Conservation (phyloP, 92 coral and sea anemone genomes). For the Epizoanthus scotinus region DNA sequence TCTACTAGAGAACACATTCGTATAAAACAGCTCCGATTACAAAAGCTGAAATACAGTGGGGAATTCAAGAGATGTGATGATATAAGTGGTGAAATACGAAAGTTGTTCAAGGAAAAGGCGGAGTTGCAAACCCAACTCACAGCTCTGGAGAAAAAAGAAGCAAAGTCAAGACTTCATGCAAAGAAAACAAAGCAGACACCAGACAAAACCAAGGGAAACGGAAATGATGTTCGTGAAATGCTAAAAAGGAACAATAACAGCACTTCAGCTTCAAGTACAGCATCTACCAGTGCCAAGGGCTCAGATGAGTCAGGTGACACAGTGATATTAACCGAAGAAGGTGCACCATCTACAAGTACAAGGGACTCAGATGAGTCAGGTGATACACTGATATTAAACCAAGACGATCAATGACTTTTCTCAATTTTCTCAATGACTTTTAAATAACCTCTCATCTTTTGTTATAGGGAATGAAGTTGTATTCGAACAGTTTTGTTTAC, state of each 20-base stretch:
- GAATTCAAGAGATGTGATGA: constrained; percentile 28
- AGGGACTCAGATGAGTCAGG: constrained; percentile 25
- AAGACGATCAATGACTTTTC: constrained; percentile 15
- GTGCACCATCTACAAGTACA: background rate
- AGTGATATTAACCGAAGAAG: background rate
- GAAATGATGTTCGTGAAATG: constrained; percentile 25
- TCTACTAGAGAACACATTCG: constrained; percentile 27
- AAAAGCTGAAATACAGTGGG: constrained; percentile 26
- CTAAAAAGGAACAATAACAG: constrained; percentile 1
- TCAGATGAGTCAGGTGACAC: constrained; percentile 4
- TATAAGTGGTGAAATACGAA: constrained; percentile 15
- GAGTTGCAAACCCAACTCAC: constrained; percentile 4
- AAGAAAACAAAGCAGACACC: background rate
- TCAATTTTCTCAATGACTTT: constrained; percentile 29
- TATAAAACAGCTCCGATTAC: constrained; percentile 29
- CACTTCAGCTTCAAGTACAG: constrained; percentile 7
- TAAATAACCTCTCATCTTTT: background rate
- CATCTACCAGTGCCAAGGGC: background rate
- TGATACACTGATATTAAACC: constrained; percentile 11
- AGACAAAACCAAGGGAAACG: constrained; percentile 25
- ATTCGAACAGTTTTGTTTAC: constrained; percentile 18
- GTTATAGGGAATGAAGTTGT: constrained; percentile 20
- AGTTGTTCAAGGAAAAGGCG: constrained; percentile 9
- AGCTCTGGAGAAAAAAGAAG: constrained; percentile 19
- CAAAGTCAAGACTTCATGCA: background rate